Percentiles rank a stretch among this genome's conserved stretches.
Conservation (phyloP, 2,797 vertebrate species). For the Luscinia megarhynchos region DNA sequence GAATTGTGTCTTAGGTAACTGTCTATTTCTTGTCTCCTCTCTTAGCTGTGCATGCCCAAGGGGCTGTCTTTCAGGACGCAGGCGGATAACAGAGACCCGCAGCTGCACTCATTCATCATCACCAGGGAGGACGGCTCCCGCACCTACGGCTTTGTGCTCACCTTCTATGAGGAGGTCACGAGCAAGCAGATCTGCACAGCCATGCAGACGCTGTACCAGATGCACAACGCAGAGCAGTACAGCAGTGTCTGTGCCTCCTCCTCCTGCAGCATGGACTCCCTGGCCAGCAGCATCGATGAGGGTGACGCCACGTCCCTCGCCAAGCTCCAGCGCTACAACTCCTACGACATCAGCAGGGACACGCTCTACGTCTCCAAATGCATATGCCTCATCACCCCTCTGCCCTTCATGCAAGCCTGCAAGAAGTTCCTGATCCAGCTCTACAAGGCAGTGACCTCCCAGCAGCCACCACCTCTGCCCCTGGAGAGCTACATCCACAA, state of each 20-base stretch:
- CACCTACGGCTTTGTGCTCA: slow-evolving; percentile 94
- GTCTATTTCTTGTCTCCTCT: neutral
- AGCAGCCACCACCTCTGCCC: slow-evolving; percentile 90
- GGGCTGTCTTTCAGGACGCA: slow-evolving; percentile 95
- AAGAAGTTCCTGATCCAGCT: slow-evolving; percentile 93
- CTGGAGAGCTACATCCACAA: slow-evolving; percentile 98
- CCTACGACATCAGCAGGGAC: slow-evolving; percentile 89
- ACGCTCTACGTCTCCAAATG: slow-evolving; percentile 95
- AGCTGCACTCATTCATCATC: slow-evolving; percentile 94
- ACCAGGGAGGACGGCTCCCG: slow-evolving; percentile 90
- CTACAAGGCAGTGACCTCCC: slow-evolving; percentile 88
- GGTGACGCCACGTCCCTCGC: slow-evolving; percentile 80
- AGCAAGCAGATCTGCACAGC: slow-evolving; percentile 92
- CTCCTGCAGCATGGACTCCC: slow-evolving; percentile 95
- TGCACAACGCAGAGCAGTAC: slow-evolving; percentile 94
- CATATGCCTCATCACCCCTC: slow-evolving; percentile 92
- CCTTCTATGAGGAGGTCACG: slow-evolving; percentile 95
- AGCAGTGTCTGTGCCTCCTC: slow-evolving; percentile 84
- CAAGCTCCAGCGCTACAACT: slow-evolving; percentile 80
- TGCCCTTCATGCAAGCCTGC: slow-evolving; percentile 95
- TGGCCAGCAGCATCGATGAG: slow-evolving; percentile 91
- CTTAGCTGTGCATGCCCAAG: slow-evolving; percentile 95
- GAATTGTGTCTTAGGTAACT: neutral
- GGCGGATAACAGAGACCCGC: slow-evolving; percentile 83
- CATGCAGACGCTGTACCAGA: slow-evolving; percentile 96